Evolutionary conservation across 2,888 invertebrate species (phyloP), one percentile per base, ranked within the genome.

Genomic region (Cyclophora albipunctata): DNA sequence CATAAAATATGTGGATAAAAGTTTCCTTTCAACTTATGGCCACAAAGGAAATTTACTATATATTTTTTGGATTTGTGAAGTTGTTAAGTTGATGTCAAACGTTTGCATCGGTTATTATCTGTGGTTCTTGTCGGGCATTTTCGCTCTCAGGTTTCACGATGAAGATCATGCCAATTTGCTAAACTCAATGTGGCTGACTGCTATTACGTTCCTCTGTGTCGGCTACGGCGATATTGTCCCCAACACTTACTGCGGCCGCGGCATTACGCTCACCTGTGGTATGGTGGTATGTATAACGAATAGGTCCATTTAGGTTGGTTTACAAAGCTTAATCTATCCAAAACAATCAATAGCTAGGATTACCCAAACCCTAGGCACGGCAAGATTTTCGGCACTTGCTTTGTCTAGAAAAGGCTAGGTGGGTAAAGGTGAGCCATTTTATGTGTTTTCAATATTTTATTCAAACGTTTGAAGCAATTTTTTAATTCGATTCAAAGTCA

Each of bases 151-250:
- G 92, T 97, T 97, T 91, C 98, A 98, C 90, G 98, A 98, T 89
- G 96, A 96, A 90, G 97, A 97, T 90, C 98, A 98, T 91, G 97
- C 97, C 83, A 98, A 98, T 92, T 94, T 98, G 85, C 93, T 97
- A 89, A 99, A 99, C 92, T 96, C 99, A 83, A 98, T 99, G 97
- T 99, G 99, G 99, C 94, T 99, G 91, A 98, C 99, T 81, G 98
- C 99, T 88, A 99, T 99, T 87, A 99, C 99, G 75, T 99, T 99
- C 92, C 95, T 99, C 81, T 98, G 98, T 91, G 98, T 99, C 76
- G 99, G 99, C 83, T 99, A 99, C 90, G 99, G 99, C 71, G 99
- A 98, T 91, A 98, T 98, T 80, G 99, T 99, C 78, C 99, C 99
- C 82, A 99, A 99, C 91, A 99, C 99, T 65, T 99, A 99, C 91